Base-by-base conservation (phyloP, 2,113 vertebrate species). In the Lota lota region DNA sequence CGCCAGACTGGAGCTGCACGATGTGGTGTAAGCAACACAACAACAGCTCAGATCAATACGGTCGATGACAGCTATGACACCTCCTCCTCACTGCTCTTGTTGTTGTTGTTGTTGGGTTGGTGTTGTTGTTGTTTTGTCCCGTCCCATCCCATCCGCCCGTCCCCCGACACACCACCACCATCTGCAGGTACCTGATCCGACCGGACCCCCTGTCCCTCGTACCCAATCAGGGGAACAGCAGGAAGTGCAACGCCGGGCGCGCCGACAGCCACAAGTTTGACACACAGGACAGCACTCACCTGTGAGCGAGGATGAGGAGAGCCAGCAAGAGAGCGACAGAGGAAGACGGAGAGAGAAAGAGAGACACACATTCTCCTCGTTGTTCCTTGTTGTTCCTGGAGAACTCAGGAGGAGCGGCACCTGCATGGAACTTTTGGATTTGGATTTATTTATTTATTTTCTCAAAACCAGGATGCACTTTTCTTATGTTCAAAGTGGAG, bases 1-100 rank as follows among this genome's bases (percentile, higher is more conserved):
- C 80, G 92, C 89, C 64, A 81, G 90, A n/a, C 89, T 94, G 67
- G 93, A 94, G 87, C 88, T 94, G 28, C 89, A 94, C 8, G 93
- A 94, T 61, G 85, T 94, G 0, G 91, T 94, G 93, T 94, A 83
- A 93, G 93, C 10, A 47, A 11, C 40, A 47, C 40, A 10, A 47
- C 40, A 47, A 33, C 28, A 33, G 28, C 4, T 33, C 28, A 33
- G 28, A 33, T 33, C 28, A 33, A 33, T 33, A 6, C 28, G 28
- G 28, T 33, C 28, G 28, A 33, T 33, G 28, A 5, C 28, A 6
- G 4, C 28, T 4, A 10, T 14, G 12, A 12, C 40, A 47, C 40
- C 40, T 47, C 53, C 53, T 56, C 53, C 53, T n/a, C 16, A 56
- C 53, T 14, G 12, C 51, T 53, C 17, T 17, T 53, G 12, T 53